These are phyloP conservation scores for Andricus quercusramuli DNA, from an alignment of 2,888 invertebrate genomes.

Conservation along the genomic window DNA sequence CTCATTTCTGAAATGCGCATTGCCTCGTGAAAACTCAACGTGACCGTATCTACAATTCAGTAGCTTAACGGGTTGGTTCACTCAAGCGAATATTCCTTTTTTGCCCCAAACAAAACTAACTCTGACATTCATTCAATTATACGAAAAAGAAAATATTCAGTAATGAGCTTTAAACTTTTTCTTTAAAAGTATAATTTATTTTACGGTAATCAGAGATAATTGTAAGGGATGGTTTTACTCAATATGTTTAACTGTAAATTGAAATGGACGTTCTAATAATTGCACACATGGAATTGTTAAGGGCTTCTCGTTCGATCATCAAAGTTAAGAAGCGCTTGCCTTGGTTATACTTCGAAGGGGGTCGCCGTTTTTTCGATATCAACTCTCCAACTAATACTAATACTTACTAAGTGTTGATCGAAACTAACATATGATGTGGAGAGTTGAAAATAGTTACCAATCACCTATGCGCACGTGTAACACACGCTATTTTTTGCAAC, in stretches of 20 bases:
- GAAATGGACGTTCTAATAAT: too few relatives aligned
- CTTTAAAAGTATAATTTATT: not conserved
- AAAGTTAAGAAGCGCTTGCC: too few relatives aligned
- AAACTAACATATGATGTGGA: too few relatives aligned
- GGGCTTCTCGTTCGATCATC: too few relatives aligned
- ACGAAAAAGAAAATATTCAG: conserved; percentile 1
- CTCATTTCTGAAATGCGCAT: conserved; percentile 40
- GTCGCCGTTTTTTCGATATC: too few relatives aligned
- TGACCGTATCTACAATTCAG: conserved; percentile 41
- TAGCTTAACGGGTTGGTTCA: conserved; percentile 35
- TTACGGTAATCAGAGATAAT: not conserved
- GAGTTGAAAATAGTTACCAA: too few relatives aligned
- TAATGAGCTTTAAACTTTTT: not conserved
- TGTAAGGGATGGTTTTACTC: not conserved
- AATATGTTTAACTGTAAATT: not conserved
- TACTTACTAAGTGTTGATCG: too few relatives aligned
- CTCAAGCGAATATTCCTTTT: conserved; percentile 23
- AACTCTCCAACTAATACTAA: too few relatives aligned
- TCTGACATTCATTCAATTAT: conserved; percentile 28
- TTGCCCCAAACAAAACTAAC: conserved; percentile 30
- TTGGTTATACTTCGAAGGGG: too few relatives aligned
- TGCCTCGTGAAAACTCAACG: conserved; percentile 40
- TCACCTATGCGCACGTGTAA: too few relatives aligned
- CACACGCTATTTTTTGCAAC: too few relatives aligned
- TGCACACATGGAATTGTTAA: too few relatives aligned